phyloP scores from a whole-genome alignment of 2,113 vertebrate species.

The Jacana jacana region DNA sequence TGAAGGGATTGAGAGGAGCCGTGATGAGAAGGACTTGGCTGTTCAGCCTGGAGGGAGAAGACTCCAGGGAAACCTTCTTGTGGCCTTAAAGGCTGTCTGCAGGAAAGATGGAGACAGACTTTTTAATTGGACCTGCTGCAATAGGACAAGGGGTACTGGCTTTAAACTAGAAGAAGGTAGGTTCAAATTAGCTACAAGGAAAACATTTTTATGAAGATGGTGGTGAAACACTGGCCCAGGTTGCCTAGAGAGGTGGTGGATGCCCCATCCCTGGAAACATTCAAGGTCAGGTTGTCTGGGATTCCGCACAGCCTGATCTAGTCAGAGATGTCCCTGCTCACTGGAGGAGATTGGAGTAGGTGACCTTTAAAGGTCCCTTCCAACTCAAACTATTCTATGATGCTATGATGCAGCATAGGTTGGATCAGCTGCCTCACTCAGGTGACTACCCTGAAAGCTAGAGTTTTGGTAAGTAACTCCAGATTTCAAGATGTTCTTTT shows the following conservation, averaged over 20 bases:
- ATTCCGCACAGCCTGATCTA: not conserved
- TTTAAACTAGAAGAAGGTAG: not conserved
- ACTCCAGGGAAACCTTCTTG: rapidly evolving
- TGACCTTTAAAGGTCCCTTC: not conserved
- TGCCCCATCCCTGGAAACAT: not conserved
- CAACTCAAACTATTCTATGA: not conserved
- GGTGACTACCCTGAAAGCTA: not conserved
- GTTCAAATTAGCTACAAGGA: not conserved
- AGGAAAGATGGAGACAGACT: not conserved
- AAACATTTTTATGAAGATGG: not conserved
- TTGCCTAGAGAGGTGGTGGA: not conserved
- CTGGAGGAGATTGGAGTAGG: not conserved
- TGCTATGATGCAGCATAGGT: not conserved
- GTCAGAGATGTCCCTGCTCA: not conserved
- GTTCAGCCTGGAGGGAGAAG: not conserved
- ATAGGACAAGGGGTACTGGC: not conserved
- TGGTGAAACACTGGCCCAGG: not conserved
- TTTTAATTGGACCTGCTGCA: not conserved
- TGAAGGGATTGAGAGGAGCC: not conserved
- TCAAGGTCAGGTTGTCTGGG: not conserved
- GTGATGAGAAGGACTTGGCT: too few relatives aligned
- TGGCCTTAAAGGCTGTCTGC: too few relatives aligned
- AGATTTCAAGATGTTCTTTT: not conserved
- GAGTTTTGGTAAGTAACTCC: not conserved
- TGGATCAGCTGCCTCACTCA: not conserved